Conservation (phyloP, 2,888 invertebrate species). For the Drosophila picticornis region DNA sequence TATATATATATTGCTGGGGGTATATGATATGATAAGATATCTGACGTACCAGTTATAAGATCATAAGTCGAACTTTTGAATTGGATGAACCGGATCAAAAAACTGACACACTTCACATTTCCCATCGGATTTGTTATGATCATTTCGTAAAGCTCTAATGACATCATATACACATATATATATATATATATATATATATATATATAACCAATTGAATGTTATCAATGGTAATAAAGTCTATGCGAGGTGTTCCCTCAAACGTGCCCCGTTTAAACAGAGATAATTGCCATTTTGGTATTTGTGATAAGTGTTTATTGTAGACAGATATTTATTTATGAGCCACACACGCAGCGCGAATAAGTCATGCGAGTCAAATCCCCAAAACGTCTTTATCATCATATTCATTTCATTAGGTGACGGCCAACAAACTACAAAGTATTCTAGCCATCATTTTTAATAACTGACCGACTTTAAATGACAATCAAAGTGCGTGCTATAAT, state of each 20-base stretch:
- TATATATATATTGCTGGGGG: not conserved
- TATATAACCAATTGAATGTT: not conserved
- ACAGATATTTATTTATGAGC: conserved; percentile 27
- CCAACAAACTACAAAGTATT: not conserved
- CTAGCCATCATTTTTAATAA: not conserved
- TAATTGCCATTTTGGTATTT: conserved; percentile 40
- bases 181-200: not conserved
- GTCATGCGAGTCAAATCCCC: conserved; percentile 15
- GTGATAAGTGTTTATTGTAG: conserved; percentile 21
- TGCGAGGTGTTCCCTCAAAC: conserved; percentile 30
- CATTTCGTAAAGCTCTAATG: not conserved
- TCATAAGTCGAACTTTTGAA: not conserved
- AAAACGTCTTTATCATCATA: not conserved
- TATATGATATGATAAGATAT: not conserved
- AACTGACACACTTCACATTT: not conserved
- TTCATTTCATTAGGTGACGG: not conserved
- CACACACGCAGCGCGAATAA: conserved; percentile 18
- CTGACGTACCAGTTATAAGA: not conserved
- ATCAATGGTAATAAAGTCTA: not conserved
- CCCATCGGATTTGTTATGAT: not conserved
- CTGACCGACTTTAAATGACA: not conserved
- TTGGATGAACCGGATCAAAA: not conserved
- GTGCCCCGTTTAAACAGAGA: conserved; percentile 7
- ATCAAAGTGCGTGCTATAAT: not conserved
- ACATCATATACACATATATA: not conserved